These are phyloP conservation scores for Falco novaeseelandiae DNA, from an alignment of 2,797 vertebrate genomes.

Conservation along the genomic window DNA sequence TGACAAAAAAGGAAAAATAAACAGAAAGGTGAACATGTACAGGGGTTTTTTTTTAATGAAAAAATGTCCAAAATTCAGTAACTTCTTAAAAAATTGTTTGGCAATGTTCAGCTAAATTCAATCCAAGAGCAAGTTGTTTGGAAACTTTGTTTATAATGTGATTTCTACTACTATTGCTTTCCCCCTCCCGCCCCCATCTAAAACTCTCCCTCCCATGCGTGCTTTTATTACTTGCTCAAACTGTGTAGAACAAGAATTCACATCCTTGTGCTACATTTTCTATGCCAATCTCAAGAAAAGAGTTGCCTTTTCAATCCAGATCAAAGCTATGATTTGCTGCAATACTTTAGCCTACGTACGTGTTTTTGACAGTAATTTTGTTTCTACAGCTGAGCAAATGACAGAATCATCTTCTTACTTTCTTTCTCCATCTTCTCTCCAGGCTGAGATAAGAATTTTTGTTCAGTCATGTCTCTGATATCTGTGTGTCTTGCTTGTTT, in stretches of 20 bases:
- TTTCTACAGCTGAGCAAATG: slow-evolving; percentile 22
- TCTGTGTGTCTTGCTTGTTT: neutral
- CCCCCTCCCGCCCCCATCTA: too few relatives aligned
- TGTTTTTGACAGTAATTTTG: neutral
- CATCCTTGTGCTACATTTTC: neutral
- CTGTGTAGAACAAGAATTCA: neutral
- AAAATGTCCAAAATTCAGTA: neutral
- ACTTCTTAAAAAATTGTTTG: neutral
- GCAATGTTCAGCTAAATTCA: neutral
- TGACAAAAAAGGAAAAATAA: slow-evolving; percentile 8
- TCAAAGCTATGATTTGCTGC: neutral
- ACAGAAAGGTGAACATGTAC: neutral
- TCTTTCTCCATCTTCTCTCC: neutral
- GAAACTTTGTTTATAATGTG: neutral
- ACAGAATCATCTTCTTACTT: neutral
- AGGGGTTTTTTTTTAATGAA: neutral
- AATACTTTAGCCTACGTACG: neutral
- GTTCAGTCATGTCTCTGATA: neutral
- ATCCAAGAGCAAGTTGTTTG: neutral
- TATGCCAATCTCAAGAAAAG: neutral
- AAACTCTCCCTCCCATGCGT: neutral
- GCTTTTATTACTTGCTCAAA: neutral
- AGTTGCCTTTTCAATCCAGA: neutral
- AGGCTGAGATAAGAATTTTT: neutral
- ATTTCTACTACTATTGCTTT: neutral